These are phyloP conservation scores for Smittia sp. DNA, from an alignment of 2,888 invertebrate genomes.

Conservation along the genomic window DNA sequence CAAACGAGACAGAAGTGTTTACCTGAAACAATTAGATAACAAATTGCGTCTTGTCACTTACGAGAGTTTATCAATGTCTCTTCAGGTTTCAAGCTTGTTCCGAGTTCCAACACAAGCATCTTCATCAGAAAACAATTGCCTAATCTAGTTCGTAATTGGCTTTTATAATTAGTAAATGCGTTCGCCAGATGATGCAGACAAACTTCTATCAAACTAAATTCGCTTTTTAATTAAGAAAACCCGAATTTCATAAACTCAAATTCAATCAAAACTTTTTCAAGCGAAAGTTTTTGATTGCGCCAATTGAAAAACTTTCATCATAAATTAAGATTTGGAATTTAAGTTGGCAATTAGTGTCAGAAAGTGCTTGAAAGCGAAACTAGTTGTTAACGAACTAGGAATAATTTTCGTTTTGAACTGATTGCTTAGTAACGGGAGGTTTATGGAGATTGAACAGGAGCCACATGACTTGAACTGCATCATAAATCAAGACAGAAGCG, in stretches of 20 bases:
- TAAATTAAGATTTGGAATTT: too few species aligned
- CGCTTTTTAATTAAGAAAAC: background rate
- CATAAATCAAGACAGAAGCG: too few species aligned
- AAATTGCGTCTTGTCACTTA: background rate
- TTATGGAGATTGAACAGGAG: too few species aligned
- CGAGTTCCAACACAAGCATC: background rate
- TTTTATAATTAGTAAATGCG: conserved; percentile 4
- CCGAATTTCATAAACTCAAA: background rate
- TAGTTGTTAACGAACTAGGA: too few species aligned
- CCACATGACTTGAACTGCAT: too few species aligned
- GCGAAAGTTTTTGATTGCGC: too few species aligned
- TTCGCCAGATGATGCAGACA: conserved; percentile 9
- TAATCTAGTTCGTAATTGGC: conserved; percentile 33
- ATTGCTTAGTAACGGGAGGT: too few species aligned
- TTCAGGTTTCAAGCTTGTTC: background rate
- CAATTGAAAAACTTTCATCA: too few species aligned
- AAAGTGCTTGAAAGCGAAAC: too few species aligned
- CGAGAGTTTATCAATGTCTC: background rate
- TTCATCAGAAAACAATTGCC: background rate
- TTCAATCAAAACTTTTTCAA: too few species aligned
- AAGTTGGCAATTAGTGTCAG: too few species aligned
- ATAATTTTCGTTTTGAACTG: too few species aligned
- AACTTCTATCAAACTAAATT: background rate
- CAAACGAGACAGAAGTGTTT: background rate
- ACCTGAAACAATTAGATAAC: background rate